Evolutionary conservation across 1,140 invertebrate genomes (phyloP).

Genomic region (Pogonognathellus flavescens): DNA sequence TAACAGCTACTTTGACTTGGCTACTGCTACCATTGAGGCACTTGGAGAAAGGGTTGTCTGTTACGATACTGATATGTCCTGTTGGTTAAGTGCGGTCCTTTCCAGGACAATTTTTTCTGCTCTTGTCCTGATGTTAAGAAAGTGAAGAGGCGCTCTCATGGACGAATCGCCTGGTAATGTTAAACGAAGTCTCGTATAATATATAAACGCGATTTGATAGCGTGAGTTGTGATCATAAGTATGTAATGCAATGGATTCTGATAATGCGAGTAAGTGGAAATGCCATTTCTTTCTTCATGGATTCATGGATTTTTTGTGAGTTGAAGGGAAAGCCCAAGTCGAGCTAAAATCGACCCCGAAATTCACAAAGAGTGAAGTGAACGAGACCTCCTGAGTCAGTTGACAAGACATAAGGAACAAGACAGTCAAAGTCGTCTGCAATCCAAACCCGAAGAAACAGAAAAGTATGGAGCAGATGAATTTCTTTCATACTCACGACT

Average conservation of each 20-base stretch:
- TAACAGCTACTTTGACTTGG: neutral
- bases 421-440: no score
- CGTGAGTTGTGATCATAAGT: constrained; percentile 43
- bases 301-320: neutral
- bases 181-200: neutral
- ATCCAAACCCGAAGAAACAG: no score
- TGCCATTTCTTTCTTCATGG: constrained; percentile 26
- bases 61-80: no score
- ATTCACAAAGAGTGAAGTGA: constrained; percentile 35
- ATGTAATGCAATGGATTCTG: constrained; percentile 44
- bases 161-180: neutral
- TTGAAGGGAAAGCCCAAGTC: constrained; percentile 41
- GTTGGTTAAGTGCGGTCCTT: no score
- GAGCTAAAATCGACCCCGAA: neutral
- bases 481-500: neutral
- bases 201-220: constrained; percentile 22
- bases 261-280: constrained; percentile 43
- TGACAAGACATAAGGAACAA: constrained; percentile 37
- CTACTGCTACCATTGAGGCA: neutral
- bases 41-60: no score
- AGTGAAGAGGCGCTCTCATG: constrained; percentile 15
- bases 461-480: neutral
- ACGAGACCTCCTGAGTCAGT: neutral
- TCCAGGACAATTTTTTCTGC: constrained; percentile 30
- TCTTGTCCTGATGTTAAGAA: constrained; percentile 17